A percentile compares a stretch with the other conserved stretches of the same genome.
Conservation (phyloP, 2,888 invertebrate genomes). For the Caradrina clavipalpis region DNA sequence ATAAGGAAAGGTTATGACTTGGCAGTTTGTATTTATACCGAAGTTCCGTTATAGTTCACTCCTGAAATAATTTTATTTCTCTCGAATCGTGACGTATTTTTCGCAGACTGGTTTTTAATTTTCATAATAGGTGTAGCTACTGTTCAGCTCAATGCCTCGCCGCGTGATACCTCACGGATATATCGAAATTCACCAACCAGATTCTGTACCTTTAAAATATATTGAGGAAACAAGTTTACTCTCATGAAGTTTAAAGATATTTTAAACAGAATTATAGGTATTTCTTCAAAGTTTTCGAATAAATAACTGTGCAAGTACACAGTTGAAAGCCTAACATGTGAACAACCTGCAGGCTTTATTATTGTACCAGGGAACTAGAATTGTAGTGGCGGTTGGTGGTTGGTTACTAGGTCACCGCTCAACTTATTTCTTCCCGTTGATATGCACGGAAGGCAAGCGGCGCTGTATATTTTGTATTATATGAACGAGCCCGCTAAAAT, state of each 20-base stretch:
- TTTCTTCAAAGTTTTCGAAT: slow-evolving; percentile 12
- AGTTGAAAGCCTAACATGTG: slow-evolving; percentile 26
- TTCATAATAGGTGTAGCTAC: slow-evolving; percentile 17
- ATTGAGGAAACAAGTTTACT: not conserved
- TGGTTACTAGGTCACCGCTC: slow-evolving; percentile 52
- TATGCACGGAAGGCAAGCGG: slow-evolving; percentile 14
- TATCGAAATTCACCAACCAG: not conserved
- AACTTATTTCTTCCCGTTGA: slow-evolving; percentile 45
- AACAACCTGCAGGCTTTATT: slow-evolving; percentile 23
- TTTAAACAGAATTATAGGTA: not conserved
- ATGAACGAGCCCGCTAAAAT: slow-evolving; percentile 28
- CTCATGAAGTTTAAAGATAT: not conserved
- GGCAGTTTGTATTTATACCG: slow-evolving; percentile 36
- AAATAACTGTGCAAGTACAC: slow-evolving; percentile 16
- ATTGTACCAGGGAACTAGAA: slow-evolving; percentile 35
- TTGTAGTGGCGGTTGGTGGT: slow-evolving; percentile 24
- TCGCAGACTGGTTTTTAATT: slow-evolving; percentile 13
- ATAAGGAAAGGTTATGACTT: slow-evolving; percentile 38
- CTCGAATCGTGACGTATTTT: slow-evolving; percentile 16
- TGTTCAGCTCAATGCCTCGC: slow-evolving; percentile 8
- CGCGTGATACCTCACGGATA: not conserved
- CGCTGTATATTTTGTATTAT: slow-evolving; percentile 32
- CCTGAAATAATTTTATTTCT: slow-evolving; percentile 29
- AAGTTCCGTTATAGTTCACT: slow-evolving; percentile 27
- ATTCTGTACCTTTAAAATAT: not conserved